phyloP scores from a whole-genome alignment of 1,140 invertebrate genomes.

The Pinna nobilis region DNA sequence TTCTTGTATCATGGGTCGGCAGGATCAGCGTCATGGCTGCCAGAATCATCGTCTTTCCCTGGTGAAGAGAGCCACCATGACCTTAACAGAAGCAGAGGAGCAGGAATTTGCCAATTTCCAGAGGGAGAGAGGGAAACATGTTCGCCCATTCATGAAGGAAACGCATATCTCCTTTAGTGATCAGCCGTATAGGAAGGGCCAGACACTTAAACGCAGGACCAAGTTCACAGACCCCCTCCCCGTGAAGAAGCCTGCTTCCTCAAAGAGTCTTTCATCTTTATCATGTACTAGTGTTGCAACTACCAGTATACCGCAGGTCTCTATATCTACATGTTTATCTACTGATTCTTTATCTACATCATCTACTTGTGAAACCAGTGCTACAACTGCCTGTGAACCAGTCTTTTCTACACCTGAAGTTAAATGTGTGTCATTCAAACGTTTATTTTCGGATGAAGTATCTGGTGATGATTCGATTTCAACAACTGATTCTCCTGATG shows the following conservation, averaged over 20 bases:
- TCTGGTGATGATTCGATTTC: too few relatives aligned
- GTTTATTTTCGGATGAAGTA: neutral
- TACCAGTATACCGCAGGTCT: too few relatives aligned
- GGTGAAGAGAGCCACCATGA: neutral
- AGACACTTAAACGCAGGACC: neutral
- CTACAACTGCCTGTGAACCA: too few relatives aligned
- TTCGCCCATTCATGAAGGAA: neutral
- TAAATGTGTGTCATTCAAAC: neutral
- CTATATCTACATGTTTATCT: too few relatives aligned
- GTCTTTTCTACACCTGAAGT: neutral
- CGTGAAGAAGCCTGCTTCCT: neutral
- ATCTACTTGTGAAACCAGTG: too few relatives aligned
- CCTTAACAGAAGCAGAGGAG: neutral
- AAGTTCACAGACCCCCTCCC: neutral
- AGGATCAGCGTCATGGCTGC: neutral
- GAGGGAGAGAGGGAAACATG: neutral
- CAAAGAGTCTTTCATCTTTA: too few relatives aligned
- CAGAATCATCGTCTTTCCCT: neutral
- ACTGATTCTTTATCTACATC: too few relatives aligned
- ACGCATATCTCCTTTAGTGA: neutral
- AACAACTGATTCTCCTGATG: neutral
- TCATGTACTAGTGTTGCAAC: too few relatives aligned
- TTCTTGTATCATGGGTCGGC: neutral
- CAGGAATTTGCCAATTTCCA: neutral
- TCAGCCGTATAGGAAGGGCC: neutral